These are phyloP conservation scores for Pteruthius melanotis DNA, from an alignment of 2,113 vertebrate genomes.

Conservation along the genomic window DNA sequence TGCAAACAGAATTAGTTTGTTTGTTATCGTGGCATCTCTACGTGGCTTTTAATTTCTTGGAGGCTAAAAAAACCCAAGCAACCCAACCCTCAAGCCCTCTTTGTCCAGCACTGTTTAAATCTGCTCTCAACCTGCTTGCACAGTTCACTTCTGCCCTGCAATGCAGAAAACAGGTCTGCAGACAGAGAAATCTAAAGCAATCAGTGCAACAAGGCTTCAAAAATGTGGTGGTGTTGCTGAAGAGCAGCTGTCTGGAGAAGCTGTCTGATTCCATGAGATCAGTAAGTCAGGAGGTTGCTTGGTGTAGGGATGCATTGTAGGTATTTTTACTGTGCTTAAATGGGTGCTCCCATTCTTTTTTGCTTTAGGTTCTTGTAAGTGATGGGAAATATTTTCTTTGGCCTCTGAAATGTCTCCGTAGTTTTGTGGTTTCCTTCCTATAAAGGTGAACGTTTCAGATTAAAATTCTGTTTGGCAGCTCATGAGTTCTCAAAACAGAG, in stretches of 20 bases:
- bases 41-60: neutral
- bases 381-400: conserved; percentile 49
- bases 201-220: neutral
- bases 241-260: neutral
- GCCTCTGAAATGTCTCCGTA: neutral
- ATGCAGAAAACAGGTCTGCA: neutral
- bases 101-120: neutral
- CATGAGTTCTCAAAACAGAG: neutral
- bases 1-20: conserved; percentile 17
- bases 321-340: neutral
- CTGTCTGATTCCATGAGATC: neutral
- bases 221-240: neutral
- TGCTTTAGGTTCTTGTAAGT: neutral
- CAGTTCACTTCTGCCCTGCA: neutral
- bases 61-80: neutral
- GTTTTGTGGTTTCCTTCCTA: conserved; percentile 48
- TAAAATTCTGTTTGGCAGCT: conserved; percentile 44
- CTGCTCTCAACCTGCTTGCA: conserved; percentile 21
- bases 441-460: conserved; percentile 35
- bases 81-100: neutral
- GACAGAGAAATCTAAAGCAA: neutral
- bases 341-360: neutral
- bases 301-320: neutral
- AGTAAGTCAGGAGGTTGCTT: neutral
- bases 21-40: conserved; percentile 20